phyloP scores from a whole-genome alignment of 2,113 vertebrate species.

The Colinus virginianus region DNA sequence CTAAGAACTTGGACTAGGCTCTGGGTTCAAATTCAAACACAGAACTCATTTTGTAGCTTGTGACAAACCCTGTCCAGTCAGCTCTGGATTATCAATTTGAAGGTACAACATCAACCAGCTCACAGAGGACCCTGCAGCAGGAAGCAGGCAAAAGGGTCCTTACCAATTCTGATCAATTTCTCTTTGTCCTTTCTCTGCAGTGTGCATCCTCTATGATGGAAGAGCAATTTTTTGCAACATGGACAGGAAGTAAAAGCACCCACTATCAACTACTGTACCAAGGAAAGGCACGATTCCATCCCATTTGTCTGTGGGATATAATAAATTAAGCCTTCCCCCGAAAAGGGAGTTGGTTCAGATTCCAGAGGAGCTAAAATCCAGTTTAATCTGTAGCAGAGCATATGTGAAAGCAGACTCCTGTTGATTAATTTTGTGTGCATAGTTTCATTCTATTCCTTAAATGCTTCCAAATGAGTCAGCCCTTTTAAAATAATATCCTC shows the following conservation, averaged over 20 bases:
- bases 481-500: constrained; percentile 39
- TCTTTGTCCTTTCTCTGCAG: not conserved
- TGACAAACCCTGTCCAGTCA: not conserved
- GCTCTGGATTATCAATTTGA: not conserved
- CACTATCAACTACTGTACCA: not conserved
- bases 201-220: not conserved
- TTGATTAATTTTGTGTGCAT: constrained; percentile 15
- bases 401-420: not conserved
- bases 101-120: not conserved
- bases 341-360: not conserved
- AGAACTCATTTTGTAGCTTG: not conserved
- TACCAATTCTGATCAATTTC: not conserved
- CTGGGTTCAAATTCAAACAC: not conserved
- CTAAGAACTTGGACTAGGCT: not conserved
- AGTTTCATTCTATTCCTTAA: constrained; percentile 1
- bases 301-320: not conserved
- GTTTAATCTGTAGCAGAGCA: not conserved
- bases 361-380: not conserved
- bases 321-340: not conserved
- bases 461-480: constrained; percentile 32
- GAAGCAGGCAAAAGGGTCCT: not conserved
- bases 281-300: not conserved
- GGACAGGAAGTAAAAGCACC: not conserved
- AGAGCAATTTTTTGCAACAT: not conserved
- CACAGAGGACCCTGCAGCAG: not conserved